A percentile compares a stretch with the other conserved stretches of the same genome.
Evolutionary conservation across 1,140 invertebrate genomes (phyloP).

Genomic region (Heliconius nattereri): DNA sequence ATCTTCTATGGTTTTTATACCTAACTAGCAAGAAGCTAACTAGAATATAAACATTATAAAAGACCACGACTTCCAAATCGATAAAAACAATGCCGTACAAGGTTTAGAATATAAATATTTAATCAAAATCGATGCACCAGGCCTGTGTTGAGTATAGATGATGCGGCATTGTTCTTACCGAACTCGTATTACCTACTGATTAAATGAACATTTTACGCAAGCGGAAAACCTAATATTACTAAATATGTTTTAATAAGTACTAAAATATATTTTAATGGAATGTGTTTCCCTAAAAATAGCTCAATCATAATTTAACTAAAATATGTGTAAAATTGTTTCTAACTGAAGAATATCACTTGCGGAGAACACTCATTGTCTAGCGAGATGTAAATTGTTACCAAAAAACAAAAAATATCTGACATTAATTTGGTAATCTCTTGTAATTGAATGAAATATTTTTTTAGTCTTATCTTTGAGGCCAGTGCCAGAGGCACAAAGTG

Average conservation of each 20-base stretch:
- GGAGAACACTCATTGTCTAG: too few relatives aligned
- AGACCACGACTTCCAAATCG: constrained; percentile 18
- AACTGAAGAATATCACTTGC: not conserved
- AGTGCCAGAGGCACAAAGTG: too few relatives aligned
- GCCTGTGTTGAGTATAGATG: not conserved
- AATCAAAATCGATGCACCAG: constrained; percentile 34
- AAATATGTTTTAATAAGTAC: not conserved
- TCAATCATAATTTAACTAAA: not conserved
- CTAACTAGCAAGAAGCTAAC: not conserved
- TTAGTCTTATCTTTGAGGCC: too few relatives aligned
- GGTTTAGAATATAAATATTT: constrained; percentile 36
- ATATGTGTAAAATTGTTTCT: not conserved
- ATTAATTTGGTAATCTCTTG: not conserved
- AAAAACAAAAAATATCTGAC: too few relatives aligned
- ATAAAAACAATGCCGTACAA: constrained; percentile 27
- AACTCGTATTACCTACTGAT: not conserved
- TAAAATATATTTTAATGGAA: not conserved
- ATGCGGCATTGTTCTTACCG: not conserved
- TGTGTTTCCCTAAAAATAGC: not conserved
- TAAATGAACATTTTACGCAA: not conserved
- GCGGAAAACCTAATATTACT: not conserved
- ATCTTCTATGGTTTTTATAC: not conserved
- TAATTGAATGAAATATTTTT: not conserved
- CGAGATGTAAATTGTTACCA: too few relatives aligned
- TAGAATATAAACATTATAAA: not conserved